Evolutionary conservation across 2,113 vertebrate species (phyloP).

Genomic region (Oryzias woworae): DNA sequence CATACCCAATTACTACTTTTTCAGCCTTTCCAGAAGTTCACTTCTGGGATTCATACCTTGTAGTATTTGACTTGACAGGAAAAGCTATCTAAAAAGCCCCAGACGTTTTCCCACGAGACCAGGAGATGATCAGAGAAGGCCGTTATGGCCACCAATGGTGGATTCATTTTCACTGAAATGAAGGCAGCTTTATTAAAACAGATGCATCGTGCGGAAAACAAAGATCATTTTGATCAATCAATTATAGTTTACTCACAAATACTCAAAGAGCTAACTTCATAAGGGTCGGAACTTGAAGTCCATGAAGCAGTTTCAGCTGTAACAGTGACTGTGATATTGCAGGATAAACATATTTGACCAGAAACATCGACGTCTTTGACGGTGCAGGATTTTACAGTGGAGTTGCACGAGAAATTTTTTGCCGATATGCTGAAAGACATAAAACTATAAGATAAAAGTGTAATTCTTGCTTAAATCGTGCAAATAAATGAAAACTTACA

Average conservation of each 20-base stretch:
- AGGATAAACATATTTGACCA: accelerated
- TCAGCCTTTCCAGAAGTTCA: background rate
- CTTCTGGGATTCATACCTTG: slow-evolving; percentile 38
- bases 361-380: accelerated
- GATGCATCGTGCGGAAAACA: background rate
- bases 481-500: slow-evolving; percentile 25
- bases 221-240: background rate
- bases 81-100: accelerated
- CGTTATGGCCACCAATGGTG: background rate
- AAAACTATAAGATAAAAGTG: background rate
- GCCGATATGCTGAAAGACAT: slow-evolving; percentile 26
- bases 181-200: slow-evolving; percentile 1
- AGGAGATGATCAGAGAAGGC: slow-evolving; percentile 6
- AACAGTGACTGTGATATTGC: slow-evolving; percentile 7
- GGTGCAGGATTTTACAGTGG: slow-evolving; percentile 4
- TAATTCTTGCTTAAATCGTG: background rate
- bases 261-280: background rate
- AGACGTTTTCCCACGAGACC: slow-evolving; percentile 13
- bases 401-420: background rate
- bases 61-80: slow-evolving; percentile 59
- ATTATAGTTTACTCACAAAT: slow-evolving; percentile 55
- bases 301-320: slow-evolving; percentile 38
- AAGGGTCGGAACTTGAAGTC: slow-evolving; percentile 37
- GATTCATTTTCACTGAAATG: slow-evolving; percentile 47
- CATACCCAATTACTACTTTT: background rate